phyloP scores from a whole-genome alignment of 2,113 vertebrate species.

The Empidonax alnorum region DNA sequence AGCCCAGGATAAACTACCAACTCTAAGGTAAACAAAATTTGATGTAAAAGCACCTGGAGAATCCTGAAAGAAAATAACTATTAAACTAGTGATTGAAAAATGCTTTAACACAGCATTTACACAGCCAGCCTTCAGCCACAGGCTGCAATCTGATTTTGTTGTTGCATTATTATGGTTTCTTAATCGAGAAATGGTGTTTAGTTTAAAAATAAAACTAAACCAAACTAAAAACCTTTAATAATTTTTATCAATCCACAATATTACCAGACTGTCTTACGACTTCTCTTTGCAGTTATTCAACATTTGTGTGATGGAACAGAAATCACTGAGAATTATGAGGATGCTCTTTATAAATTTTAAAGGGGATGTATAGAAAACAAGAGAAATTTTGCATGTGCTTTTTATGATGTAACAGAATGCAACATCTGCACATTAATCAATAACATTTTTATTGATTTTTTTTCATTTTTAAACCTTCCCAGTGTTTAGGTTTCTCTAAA shows the following conservation, averaged over 20 bases:
- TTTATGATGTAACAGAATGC: background rate
- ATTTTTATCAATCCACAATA: background rate
- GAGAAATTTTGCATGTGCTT: background rate
- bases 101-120: background rate
- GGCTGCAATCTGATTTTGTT: background rate
- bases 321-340: background rate
- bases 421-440: background rate
- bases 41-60: background rate
- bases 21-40: background rate
- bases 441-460: background rate
- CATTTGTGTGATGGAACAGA: background rate
- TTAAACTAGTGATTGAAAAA: background rate
- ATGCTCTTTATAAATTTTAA: background rate
- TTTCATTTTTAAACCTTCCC: background rate
- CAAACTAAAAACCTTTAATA: background rate
- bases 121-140: background rate
- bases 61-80: background rate
- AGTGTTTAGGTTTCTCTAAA: background rate
- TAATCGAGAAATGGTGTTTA: background rate
- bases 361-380: background rate
- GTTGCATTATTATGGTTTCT: background rate
- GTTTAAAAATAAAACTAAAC: background rate
- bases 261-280: background rate
- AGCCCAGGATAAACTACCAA: background rate
- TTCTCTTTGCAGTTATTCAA: background rate